Evolutionary conservation across 2,113 vertebrate genomes (phyloP).

Genomic region (Mastomys natalensis): DNA sequence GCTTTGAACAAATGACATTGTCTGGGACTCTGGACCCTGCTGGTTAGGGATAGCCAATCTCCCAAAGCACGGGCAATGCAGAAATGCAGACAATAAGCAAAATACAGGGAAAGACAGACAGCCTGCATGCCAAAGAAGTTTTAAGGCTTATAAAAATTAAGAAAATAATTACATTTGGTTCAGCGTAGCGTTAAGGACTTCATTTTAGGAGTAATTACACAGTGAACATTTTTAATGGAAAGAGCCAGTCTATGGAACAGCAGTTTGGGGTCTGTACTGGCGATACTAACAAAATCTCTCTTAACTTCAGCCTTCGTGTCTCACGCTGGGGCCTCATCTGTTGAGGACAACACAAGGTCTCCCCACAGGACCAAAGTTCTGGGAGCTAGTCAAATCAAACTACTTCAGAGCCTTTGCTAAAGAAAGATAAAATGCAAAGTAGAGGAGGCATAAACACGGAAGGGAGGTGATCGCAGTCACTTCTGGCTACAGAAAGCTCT

Average conservation of each 20-base stretch:
- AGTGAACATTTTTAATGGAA: conserved; percentile 10
- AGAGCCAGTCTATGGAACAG: conserved; percentile 33
- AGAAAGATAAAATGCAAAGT: neutral
- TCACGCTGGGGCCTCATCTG: neutral
- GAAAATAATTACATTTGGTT: neutral
- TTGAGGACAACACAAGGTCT: neutral
- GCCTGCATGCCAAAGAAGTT: neutral
- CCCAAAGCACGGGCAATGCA: neutral
- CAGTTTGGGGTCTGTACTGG: neutral
- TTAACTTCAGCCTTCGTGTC: conserved; percentile 22
- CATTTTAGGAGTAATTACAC: neutral
- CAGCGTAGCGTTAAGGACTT: neutral
- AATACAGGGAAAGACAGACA: neutral
- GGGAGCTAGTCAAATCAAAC: neutral
- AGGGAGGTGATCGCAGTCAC: neutral
- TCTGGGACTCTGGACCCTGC: neutral
- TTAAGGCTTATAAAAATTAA: neutral
- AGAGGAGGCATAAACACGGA: neutral
- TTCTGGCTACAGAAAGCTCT: neutral
- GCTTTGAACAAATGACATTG: conserved; percentile 42
- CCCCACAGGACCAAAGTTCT: neutral
- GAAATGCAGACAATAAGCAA: conserved; percentile 2
- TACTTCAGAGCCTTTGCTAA: neutral
- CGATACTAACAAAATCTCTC: conserved; percentile 13
- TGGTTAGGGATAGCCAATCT: neutral